Evolutionary conservation across 2,797 vertebrate species (phyloP), one percentile per base, ranked within the genome.

Genomic region (Lepus townsendii): DNA sequence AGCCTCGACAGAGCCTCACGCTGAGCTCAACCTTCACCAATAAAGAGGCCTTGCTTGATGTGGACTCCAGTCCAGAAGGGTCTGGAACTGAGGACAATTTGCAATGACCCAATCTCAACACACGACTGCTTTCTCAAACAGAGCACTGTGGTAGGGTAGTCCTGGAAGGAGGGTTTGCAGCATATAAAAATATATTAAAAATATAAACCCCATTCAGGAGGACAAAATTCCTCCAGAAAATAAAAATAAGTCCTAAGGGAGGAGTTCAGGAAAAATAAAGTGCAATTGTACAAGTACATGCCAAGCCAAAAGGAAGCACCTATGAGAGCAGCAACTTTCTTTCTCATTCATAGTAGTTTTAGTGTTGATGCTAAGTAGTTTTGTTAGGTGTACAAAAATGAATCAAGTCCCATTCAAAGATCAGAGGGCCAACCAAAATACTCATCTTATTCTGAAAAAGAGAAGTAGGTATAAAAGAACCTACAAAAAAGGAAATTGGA

Each of bases 61-160:
- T 99, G 2, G 99, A 99, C 96, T 99, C 99, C 0, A 99, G 99
- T 95, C 99, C 99, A 42, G 99, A 99, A 96, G 99, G 99, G 47
- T 99, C 99, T 92, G 98, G 98, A 83, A 97, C 98, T 22, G 99
- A 99, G 95, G 98, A 99, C 52, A 98, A 99, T 92, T 99, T 98
- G 88, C 94, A 96, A 22, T 97, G 83, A 97, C 75, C 78, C 92
- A 83, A 80, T 92, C 62, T 96, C 96, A 97, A 95, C 94, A 79
- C 97, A 83, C 76, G 47, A 42, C 79, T 79, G 32, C 76, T 97
- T 94, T 94, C 83, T 71, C 62, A 87, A 65, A 92, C 68, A 96
- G 91, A 96, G 62, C 30, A 54, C 62, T 63, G 1, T 1, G 32
- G 89, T 72, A 97, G 77, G 79, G 66, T 97, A 97, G 65, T 83